These are phyloP conservation scores for Pandemis corylana DNA, from an alignment of 2,888 invertebrate genomes.

Conservation along the genomic window DNA sequence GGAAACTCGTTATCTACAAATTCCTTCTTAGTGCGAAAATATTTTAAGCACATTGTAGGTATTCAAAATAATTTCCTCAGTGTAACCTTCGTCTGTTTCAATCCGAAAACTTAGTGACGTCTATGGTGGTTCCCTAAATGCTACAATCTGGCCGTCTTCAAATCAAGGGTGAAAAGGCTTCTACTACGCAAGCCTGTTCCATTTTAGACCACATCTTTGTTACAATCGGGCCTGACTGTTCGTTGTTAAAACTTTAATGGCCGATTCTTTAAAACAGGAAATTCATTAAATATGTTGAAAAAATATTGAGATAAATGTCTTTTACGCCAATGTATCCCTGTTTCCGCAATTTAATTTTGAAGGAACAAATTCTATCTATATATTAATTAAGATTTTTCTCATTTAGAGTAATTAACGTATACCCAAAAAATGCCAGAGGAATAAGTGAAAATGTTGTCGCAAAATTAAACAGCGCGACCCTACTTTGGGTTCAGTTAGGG, in stretches of 20 bases:
- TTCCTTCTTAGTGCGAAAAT: too few relatives aligned
- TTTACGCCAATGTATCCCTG: neutral
- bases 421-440: constrained; percentile 7
- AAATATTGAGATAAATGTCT: neutral
- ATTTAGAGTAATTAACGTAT: constrained; percentile 7
- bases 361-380: neutral
- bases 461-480: constrained; percentile 19
- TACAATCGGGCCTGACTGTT: too few relatives aligned
- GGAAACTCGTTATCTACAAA: neutral
- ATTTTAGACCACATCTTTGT: too few relatives aligned
- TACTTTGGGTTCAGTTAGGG: constrained; percentile 24
- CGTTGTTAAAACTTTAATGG: too few relatives aligned
- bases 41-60: neutral
- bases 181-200: too few relatives aligned
- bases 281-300: neutral
- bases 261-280: neutral
- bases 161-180: too few relatives aligned
- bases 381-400: constrained; percentile 42
- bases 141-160: too few relatives aligned
- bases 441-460: constrained; percentile 16
- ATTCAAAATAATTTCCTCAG: too few relatives aligned
- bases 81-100: too few relatives aligned
- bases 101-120: too few relatives aligned
- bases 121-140: too few relatives aligned
- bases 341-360: neutral